phyloP scores from a whole-genome alignment of 2,797 vertebrate genomes.

The Rhynchonycteris naso region DNA sequence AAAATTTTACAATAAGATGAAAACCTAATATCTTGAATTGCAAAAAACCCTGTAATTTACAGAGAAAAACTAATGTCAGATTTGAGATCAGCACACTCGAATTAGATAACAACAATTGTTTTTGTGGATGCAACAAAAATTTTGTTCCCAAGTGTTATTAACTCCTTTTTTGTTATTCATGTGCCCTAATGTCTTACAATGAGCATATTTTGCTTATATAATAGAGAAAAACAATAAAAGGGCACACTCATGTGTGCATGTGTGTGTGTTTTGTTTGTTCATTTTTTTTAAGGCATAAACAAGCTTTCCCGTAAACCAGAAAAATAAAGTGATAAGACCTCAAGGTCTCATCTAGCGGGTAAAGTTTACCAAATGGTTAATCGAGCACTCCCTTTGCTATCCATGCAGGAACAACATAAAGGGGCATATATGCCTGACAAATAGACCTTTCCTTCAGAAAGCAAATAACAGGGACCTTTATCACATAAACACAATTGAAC shows the following conservation, averaged over 20 bases:
- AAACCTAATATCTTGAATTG: no score
- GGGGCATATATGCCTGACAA: not conserved
- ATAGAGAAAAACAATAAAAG: conserved; percentile 33
- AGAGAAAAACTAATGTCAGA: no score
- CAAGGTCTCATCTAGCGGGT: not conserved
- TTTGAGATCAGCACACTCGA: no score
- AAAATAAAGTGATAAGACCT: not conserved
- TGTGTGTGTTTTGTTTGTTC: not conserved
- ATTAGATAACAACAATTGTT: no score
- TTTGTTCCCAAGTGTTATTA: no score
- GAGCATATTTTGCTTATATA: conserved; percentile 7
- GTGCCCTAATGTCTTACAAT: not conserved
- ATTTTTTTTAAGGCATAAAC: not conserved
- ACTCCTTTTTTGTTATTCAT: not conserved
- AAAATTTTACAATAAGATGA: no score
- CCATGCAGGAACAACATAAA: not conserved
- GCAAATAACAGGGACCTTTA: not conserved
- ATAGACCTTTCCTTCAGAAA: not conserved
- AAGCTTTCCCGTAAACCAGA: not conserved
- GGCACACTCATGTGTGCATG: not conserved
- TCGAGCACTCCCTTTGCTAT: not conserved
- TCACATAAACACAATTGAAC: not conserved
- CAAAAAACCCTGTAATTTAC: no score
- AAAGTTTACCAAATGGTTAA: not conserved
- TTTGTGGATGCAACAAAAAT: no score